Evolutionary conservation across 2,113 vertebrate species (phyloP).

Genomic region (Channa argus): DNA sequence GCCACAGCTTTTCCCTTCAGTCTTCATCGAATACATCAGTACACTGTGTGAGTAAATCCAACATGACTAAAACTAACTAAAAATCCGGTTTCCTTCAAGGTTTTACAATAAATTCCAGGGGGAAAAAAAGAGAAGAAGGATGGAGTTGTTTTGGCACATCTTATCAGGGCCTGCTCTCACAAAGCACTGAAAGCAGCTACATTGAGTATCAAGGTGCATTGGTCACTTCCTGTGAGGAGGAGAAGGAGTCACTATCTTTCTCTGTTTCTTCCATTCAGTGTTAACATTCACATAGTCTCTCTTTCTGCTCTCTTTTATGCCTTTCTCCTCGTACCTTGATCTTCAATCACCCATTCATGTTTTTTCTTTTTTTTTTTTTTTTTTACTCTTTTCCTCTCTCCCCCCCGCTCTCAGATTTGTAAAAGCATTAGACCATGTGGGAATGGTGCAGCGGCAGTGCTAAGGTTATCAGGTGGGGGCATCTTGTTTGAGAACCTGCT

Average conservation of each 20-base stretch:
- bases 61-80: slow-evolving; percentile 18
- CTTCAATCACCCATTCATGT: slow-evolving; percentile 45
- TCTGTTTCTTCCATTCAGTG: slow-evolving; percentile 73
- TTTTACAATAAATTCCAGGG: slow-evolving; percentile 30
- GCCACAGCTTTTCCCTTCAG: neutral
- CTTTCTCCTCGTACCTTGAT: slow-evolving; percentile 32
- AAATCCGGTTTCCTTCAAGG: neutral
- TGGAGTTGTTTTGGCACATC: slow-evolving; percentile 30
- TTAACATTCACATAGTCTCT: slow-evolving; percentile 78
- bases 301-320: slow-evolving; percentile 33
- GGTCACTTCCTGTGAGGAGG: slow-evolving; percentile 57
- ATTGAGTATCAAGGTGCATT: slow-evolving; percentile 30
- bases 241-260: slow-evolving; percentile 64
- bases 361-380: slow-evolving; percentile 6
- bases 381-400: slow-evolving; percentile 19
- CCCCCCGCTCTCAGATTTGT: slow-evolving; percentile 55
- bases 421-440: slow-evolving; percentile 80
- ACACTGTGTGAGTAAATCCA: slow-evolving; percentile 4
- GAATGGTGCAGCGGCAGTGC: slow-evolving; percentile 72
- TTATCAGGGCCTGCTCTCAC: slow-evolving; percentile 18
- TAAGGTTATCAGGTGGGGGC: slow-evolving; percentile 82
- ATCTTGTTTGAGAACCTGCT: slow-evolving; percentile 83
- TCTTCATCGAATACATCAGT: neutral
- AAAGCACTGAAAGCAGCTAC: slow-evolving; percentile 19
- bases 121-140: slow-evolving; percentile 1